A percentile compares a stretch with the other conserved stretches of the same genome.
Evolutionary conservation across 2,888 invertebrate genomes (phyloP).

Genomic region (Nowickia ferox): DNA sequence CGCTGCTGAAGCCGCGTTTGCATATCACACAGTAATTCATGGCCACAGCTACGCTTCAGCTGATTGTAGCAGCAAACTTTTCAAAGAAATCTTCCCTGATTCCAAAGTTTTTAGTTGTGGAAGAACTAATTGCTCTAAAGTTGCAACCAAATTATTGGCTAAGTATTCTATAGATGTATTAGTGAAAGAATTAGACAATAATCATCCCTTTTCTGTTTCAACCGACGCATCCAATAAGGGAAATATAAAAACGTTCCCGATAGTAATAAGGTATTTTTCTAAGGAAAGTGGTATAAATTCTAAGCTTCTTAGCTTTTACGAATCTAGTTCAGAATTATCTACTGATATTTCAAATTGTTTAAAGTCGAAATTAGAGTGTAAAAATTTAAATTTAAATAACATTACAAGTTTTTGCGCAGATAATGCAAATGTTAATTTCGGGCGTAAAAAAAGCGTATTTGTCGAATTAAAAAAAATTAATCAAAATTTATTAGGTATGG

Average conservation of each 20-base stretch:
- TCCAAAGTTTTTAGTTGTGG: neutral
- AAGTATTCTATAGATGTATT: neutral
- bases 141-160: neutral
- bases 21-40: neutral
- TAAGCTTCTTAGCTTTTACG: neutral
- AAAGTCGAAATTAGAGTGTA: too few relatives aligned
- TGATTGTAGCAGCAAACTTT: constrained; percentile 1
- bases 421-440: constrained; percentile 63
- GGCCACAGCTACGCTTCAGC: neutral
- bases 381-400: constrained; percentile 37
- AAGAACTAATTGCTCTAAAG: too few relatives aligned
- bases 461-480: constrained; percentile 55
- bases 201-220: neutral
- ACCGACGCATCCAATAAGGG: constrained; percentile 31
- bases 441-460: neutral
- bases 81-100: neutral
- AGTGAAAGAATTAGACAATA: neutral
- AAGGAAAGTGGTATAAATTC: too few relatives aligned
- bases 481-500: constrained; percentile 19
- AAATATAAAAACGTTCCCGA: constrained; percentile 22
- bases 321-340: constrained; percentile 23
- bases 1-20: neutral
- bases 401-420: constrained; percentile 55
- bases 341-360: constrained; percentile 46
- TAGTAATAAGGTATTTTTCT: too few relatives aligned